Base-by-base conservation (phyloP, 2,797 vertebrate genomes). In the Micropoecilia bifurca region DNA sequence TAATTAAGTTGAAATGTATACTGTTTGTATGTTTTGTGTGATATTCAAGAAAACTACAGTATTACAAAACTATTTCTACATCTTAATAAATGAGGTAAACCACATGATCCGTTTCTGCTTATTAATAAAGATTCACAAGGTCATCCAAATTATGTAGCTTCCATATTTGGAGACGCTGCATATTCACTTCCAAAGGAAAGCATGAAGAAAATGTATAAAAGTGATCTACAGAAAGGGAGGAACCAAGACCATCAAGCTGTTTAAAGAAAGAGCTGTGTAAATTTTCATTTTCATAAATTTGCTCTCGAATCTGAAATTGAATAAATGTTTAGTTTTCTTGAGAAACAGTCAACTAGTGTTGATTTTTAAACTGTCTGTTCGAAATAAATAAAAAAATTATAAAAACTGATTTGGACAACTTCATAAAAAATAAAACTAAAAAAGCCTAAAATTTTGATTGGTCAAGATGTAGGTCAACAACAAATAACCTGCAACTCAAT, bases 21-120 rank as follows among this genome's bases (percentile, higher is more conserved):
- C 12, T 80, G 88, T 83, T 77, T 74, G 13, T 75, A 61, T 71
- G 13, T 77, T 84, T 88, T 85, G 16, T 85, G 82, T 73, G 72
- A 63, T 75, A 47, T 85, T 74, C n/a, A 30, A 14, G 12, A 71
- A 73, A 76, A 77, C 55, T 77, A 25, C 36, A 72, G 28, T 66
- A 76, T 82, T 76, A 73, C 36, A 80, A 41, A 4, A 78, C 69
- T 46, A 16, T 82, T 45, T 68, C 9, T 83, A 18, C 69, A 4
- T 84, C 18, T 43, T 61, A 66, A n/a, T 79, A 71, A 72, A 78
- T 74, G 66, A 3, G 79, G 77, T 7, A 55, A 48, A 74, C 18
- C 8, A 76, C 39, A 0, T 1, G 63, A n/a, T 25, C 63, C 3
- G 33, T 76, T 79, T 69, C 4, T 76, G 5, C 71, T 86, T 71